Evolutionary conservation across 2,888 invertebrate genomes (phyloP).

Genomic region (Geophilus truncorum): DNA sequence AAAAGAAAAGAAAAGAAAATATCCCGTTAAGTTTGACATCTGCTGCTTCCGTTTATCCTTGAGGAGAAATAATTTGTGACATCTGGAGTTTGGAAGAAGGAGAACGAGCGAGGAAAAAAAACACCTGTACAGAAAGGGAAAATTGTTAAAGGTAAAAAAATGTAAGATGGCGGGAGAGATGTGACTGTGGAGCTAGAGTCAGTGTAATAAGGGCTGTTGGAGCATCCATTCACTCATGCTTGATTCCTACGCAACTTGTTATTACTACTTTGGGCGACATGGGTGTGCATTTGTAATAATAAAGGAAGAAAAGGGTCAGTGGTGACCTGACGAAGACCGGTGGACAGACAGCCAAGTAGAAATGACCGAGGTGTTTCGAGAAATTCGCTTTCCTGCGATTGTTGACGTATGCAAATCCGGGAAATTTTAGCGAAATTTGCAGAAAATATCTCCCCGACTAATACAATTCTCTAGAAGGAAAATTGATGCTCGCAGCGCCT

Average conservation of each 20-base stretch:
- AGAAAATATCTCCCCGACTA: no score
- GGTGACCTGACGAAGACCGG: no score
- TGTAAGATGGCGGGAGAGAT: background rate
- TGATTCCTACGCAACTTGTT: background rate
- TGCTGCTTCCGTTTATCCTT: constrained; percentile 23
- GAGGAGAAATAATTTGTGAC: constrained; percentile 15
- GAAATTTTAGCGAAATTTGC: no score
- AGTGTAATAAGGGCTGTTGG: background rate
- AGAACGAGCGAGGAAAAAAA: background rate
- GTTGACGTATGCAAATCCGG: no score
- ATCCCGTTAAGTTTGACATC: constrained; percentile 6
- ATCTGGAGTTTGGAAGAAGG: background rate
- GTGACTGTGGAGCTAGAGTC: background rate
- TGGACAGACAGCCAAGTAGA: no score
- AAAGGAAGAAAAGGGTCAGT: no score
- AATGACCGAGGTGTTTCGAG: no score
- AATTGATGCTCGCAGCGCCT: no score
- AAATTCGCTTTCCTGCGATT: no score
- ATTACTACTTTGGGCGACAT: background rate
- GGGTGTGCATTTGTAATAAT: no score
- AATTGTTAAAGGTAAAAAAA: background rate
- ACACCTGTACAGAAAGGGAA: background rate
- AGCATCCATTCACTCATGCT: background rate
- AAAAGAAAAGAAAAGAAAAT: background rate
- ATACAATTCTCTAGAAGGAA: no score